phyloP scores from a whole-genome alignment of 2,888 invertebrate species.

The Hipparchia semele region DNA sequence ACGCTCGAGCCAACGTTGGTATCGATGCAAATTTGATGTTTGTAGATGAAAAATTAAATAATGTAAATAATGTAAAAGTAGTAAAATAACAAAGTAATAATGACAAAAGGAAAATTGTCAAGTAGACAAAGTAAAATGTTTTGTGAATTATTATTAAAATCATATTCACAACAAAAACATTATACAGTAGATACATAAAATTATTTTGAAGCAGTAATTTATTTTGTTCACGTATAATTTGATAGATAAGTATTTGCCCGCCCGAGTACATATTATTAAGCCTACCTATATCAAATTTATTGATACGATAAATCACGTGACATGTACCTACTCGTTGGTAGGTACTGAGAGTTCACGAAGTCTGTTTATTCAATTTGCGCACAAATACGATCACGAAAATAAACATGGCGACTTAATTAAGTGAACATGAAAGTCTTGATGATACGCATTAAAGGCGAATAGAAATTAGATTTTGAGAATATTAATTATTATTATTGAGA shows the following conservation, averaged over 20 bases:
- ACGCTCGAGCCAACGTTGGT: too few species aligned
- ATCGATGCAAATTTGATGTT: too few species aligned
- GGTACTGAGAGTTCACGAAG: neutral
- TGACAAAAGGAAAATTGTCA: too few species aligned
- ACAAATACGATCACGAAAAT: conserved; percentile 5
- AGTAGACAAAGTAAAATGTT: too few species aligned
- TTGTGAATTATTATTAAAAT: too few species aligned
- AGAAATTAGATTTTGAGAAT: neutral
- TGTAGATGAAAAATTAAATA: too few species aligned
- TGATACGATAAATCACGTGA: neutral
- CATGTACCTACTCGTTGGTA: neutral
- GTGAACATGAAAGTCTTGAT: neutral
- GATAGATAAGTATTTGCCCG: neutral
- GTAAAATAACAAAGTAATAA: too few species aligned
- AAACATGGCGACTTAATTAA: neutral
- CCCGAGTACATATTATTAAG: neutral
- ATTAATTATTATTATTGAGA: neutral
- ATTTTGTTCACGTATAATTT: neutral
- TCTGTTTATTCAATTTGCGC: conserved; percentile 2
- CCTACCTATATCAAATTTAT: neutral
- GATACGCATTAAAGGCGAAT: neutral
- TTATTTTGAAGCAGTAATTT: neutral
- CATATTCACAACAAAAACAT: too few species aligned
- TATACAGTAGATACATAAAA: neutral
- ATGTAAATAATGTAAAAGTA: too few species aligned